phyloP scores from a whole-genome alignment of 2,888 invertebrate species.

The Amiota communis region DNA sequence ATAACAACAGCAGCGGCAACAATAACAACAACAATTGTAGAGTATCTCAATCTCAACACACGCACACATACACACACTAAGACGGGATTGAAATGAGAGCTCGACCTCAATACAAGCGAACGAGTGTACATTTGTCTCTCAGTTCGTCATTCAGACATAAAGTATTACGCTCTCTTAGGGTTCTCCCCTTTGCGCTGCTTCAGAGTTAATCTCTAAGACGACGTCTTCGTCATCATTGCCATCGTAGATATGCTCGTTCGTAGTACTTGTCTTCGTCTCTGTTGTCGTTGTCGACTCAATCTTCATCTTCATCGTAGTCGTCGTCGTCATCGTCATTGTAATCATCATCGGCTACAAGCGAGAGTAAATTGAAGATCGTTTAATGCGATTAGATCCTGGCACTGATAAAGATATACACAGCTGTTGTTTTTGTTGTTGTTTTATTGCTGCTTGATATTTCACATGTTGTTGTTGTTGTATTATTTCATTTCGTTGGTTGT shows the following conservation, averaged over 20 bases:
- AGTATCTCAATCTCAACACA: neutral
- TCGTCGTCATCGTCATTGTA: neutral
- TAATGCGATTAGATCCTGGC: constrained; percentile 58
- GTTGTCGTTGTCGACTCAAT: neutral
- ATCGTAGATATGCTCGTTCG: neutral
- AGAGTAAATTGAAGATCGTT: constrained; percentile 21
- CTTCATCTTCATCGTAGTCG: neutral
- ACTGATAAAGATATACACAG: constrained; percentile 51
- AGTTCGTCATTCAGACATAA: too few relatives aligned
- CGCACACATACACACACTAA: constrained; percentile 26
- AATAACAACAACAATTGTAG: constrained; percentile 26
- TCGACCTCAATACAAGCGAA: constrained; percentile 22
- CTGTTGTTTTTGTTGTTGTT: constrained; percentile 29
- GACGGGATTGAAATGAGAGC: neutral
- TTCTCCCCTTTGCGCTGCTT: neutral
- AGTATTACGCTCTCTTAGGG: too few relatives aligned
- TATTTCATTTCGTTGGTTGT: constrained; percentile 64
- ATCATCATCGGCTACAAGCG: neutral
- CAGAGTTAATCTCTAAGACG: neutral
- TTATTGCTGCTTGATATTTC: constrained; percentile 8
- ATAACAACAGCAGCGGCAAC: too few relatives aligned
- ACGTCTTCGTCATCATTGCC: constrained; percentile 5
- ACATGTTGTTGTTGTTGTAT: constrained; percentile 34
- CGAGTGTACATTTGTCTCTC: neutral
- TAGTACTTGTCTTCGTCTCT: neutral